Conservation (phyloP, 2,888 invertebrate genomes). For the Glomeris marginata region DNA sequence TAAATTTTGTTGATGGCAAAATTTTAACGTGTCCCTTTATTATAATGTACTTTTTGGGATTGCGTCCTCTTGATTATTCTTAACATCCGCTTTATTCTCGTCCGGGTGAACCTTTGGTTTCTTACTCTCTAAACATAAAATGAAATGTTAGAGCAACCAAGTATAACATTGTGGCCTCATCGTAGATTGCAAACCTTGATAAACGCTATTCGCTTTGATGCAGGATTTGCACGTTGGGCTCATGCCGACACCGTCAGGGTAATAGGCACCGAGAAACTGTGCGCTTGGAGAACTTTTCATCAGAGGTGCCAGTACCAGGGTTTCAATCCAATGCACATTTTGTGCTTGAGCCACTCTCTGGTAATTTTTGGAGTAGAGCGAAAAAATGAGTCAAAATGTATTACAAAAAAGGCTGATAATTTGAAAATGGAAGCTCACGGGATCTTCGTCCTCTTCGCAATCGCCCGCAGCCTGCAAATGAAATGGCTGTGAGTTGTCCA, state of each 20-base stretch:
- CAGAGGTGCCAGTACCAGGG: conserved; percentile 22
- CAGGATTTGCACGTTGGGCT: conserved; percentile 23
- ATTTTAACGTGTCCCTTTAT: no score
- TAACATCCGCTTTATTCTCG: no score
- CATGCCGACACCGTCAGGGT: conserved; percentile 30
- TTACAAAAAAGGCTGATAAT: not conserved
- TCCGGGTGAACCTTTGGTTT: no score
- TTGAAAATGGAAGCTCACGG: conserved; percentile 5
- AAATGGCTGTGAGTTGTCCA: no score
- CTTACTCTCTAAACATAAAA: no score
- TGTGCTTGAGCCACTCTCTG: conserved; percentile 24
- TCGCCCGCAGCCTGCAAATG: not conserved
- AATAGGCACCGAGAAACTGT: conserved; percentile 26
- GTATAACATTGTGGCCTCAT: no score
- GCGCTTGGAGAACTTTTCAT: conserved; percentile 29
- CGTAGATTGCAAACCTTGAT: conserved; percentile 14
- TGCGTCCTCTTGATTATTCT: no score
- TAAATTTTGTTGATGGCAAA: no score
- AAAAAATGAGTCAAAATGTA: conserved; percentile 4
- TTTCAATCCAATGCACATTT: conserved; percentile 24
- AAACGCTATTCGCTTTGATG: conserved; percentile 9
- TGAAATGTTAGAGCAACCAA: no score
- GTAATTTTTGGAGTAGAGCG: not conserved
- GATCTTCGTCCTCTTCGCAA: conserved; percentile 10
- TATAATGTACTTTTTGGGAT: no score